phyloP scores from a whole-genome alignment of 2,113 vertebrate genomes.

The Nerophis lumbriciformis region DNA sequence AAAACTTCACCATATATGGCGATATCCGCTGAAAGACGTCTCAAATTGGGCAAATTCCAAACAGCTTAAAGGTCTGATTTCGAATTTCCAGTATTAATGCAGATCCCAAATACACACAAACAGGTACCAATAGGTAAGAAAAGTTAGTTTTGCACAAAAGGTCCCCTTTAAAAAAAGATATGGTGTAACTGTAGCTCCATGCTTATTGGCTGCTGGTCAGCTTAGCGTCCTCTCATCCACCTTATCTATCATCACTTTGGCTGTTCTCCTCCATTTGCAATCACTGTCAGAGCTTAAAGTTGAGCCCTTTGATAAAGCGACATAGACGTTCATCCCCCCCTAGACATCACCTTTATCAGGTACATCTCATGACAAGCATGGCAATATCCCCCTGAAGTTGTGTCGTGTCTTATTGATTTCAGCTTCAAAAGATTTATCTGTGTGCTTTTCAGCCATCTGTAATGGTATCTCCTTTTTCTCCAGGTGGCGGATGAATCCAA shows the following conservation, averaged over 20 bases:
- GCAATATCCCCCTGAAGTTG: constrained; percentile 6
- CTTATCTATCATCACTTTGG: background rate
- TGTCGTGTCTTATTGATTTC: constrained; percentile 24
- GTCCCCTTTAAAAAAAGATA: no score
- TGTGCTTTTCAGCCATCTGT: constrained; percentile 10
- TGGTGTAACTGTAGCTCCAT: no score
- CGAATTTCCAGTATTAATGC: no score
- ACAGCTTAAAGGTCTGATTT: no score
- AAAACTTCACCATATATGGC: no score
- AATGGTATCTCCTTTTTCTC: constrained; percentile 6
- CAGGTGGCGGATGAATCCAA: constrained; percentile 19
- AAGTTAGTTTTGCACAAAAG: no score
- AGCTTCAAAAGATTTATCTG: constrained; percentile 19
- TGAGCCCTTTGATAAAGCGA: constrained; percentile 2
- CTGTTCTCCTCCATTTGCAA: no score
- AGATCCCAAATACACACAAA: no score
- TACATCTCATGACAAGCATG: constrained; percentile 18
- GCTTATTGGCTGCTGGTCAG: no score
- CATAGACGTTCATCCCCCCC: background rate
- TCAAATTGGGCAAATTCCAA: no score
- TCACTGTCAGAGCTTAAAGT: background rate
- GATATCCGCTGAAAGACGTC: no score
- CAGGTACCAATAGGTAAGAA: no score
- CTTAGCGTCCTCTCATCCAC: background rate
- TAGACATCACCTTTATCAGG: background rate